Percentiles rank a stretch among this genome's conserved stretches.
Evolutionary conservation across 2,888 invertebrate genomes (phyloP).

Genomic region (Parnassius glacialis): DNA sequence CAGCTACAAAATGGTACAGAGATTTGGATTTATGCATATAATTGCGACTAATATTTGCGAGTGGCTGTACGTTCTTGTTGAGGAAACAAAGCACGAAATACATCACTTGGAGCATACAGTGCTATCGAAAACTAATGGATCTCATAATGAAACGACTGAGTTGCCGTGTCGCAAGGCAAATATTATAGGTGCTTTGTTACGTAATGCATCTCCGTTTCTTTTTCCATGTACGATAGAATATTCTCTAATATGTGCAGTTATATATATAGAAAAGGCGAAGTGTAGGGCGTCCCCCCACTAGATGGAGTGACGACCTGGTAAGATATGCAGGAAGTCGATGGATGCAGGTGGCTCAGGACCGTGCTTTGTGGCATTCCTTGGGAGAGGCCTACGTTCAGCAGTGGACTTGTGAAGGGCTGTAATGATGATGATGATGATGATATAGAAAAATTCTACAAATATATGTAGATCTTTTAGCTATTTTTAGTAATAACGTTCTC

Average conservation of each 20-base stretch:
- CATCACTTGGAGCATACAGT: constrained; percentile 83
- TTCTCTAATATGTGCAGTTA: constrained; percentile 93
- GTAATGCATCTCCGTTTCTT: constrained; percentile 88
- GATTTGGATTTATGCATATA: constrained; percentile 97
- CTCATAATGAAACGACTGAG: constrained; percentile 41
- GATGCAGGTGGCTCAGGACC: no score
- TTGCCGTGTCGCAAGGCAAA: constrained; percentile 81
- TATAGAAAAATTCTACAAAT: no score
- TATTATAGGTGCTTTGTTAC: constrained; percentile 86
- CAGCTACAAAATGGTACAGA: constrained; percentile 85
- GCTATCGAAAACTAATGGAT: constrained; percentile 36
- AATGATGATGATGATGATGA: no score
- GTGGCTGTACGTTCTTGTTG: constrained; percentile 93
- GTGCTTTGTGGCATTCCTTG: no score
- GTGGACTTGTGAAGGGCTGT: no score
- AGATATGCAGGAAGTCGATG: no score
- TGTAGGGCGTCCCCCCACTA: no score
- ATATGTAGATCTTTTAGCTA: no score
- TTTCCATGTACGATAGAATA: constrained; percentile 96
- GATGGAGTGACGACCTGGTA: no score
- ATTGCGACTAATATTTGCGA: constrained; percentile 96
- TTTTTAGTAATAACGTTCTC: no score
- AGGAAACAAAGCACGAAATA: constrained; percentile 94
- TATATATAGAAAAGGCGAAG: no score
- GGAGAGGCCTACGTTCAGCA: no score